These are phyloP conservation scores for Neomicropteryx cornuta DNA, from an alignment of 1,140 invertebrate species.

Conservation along the genomic window DNA sequence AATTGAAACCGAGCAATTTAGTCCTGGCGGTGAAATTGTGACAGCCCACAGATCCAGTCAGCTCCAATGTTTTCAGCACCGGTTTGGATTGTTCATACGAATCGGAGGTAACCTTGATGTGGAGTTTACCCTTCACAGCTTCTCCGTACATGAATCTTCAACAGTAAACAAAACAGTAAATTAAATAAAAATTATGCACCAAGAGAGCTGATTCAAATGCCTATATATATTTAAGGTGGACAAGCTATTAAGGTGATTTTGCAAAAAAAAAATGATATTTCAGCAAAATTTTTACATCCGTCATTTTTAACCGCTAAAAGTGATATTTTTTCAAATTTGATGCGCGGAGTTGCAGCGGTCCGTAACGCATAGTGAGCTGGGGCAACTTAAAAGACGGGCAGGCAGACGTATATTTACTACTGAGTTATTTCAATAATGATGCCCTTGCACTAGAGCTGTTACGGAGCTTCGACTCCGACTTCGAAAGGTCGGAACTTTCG, in stretches of 20 bases:
- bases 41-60: constrained; percentile 24
- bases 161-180: neutral
- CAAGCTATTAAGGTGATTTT: constrained; percentile 1
- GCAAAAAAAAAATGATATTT: neutral
- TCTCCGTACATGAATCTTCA: constrained; percentile 62
- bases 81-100: constrained; percentile 10
- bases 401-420: no score
- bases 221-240: neutral
- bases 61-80: constrained; percentile 21
- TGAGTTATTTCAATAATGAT: no score
- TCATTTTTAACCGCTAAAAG: neutral
- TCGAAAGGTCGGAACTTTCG: no score
- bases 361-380: no score
- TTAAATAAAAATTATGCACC: neutral
- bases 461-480: no score
- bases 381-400: no score
- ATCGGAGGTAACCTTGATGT: constrained; percentile 22
- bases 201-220: neutral
- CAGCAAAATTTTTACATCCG: neutral
- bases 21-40: constrained; percentile 28
- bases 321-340: no score
- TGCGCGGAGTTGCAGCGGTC: no score
- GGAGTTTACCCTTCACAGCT: constrained; percentile 50
- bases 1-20: constrained; percentile 20
- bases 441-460: no score